phyloP scores from a whole-genome alignment of 2,888 invertebrate genomes.

The Invenusta paracnida region DNA sequence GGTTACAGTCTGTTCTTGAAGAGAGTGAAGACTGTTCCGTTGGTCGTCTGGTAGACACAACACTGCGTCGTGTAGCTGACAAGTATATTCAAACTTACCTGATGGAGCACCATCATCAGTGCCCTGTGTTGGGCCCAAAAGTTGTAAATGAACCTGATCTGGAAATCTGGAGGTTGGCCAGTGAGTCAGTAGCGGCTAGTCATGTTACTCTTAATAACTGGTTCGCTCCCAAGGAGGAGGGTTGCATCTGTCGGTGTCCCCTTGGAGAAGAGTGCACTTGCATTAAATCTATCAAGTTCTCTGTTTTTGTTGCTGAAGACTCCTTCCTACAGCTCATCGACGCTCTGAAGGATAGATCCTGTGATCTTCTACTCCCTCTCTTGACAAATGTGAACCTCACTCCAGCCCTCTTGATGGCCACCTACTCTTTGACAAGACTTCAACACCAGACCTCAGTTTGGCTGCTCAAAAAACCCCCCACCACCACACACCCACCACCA shows the following conservation, averaged over 20 bases:
- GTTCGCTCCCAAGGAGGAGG: not conserved
- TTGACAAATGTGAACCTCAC: not conserved
- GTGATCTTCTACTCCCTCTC: not conserved
- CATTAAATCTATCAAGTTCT: not conserved
- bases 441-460: not conserved
- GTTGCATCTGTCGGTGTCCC: not conserved
- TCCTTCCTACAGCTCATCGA: not conserved
- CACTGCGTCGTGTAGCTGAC: conserved; percentile 10
- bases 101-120: not conserved
- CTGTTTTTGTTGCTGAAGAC: not conserved
- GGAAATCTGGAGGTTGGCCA: not conserved
- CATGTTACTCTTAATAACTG: not conserved
- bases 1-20: not conserved
- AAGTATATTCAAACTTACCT: not conserved
- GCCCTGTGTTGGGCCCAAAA: not conserved
- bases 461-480: not conserved
- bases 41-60: not conserved
- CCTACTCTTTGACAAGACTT: not conserved
- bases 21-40: not conserved
- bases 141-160: not conserved
- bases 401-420: not conserved
- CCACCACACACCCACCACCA: not conserved
- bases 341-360: not conserved
- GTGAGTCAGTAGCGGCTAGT: not conserved
- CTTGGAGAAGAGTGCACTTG: not conserved